Evolutionary conservation across 2,113 vertebrate species (phyloP).

Genomic region (Argyrosomus japonicus): DNA sequence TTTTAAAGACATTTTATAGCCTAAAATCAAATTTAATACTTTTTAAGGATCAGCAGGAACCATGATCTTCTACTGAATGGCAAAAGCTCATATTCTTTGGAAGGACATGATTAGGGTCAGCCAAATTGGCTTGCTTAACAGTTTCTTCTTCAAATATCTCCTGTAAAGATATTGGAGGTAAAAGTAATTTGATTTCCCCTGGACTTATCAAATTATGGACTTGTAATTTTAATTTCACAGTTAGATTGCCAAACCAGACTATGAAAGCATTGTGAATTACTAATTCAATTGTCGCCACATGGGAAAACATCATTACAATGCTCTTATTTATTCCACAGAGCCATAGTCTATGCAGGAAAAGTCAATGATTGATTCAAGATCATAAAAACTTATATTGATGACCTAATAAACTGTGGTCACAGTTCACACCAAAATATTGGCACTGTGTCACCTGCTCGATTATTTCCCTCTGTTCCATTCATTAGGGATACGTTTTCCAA

Average conservation of each 20-base stretch:
- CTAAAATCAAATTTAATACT: too few relatives aligned
- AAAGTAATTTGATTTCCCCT: neutral
- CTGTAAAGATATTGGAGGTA: neutral
- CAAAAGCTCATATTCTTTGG: neutral
- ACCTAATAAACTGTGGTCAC: neutral
- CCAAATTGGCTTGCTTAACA: neutral
- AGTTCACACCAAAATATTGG: slow-evolving; percentile 22
- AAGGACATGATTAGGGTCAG: neutral
- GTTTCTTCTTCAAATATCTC: neutral
- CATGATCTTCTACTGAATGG: neutral
- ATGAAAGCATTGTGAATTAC: neutral
- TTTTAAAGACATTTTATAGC: too few relatives aligned
- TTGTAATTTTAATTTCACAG: slow-evolving; percentile 4
- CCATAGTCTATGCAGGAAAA: neutral
- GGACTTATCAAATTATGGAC: neutral
- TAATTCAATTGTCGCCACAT: neutral
- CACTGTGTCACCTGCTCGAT: neutral
- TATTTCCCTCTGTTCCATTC: neutral
- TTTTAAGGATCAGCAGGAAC: too few relatives aligned
- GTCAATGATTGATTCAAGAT: neutral
- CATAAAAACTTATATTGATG: neutral
- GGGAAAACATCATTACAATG: neutral
- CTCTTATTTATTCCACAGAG: neutral
- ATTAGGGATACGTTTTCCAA: neutral
- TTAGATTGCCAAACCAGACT: neutral